Conservation (phyloP, 2,797 vertebrate species). For the Heterohyrax brucei region DNA sequence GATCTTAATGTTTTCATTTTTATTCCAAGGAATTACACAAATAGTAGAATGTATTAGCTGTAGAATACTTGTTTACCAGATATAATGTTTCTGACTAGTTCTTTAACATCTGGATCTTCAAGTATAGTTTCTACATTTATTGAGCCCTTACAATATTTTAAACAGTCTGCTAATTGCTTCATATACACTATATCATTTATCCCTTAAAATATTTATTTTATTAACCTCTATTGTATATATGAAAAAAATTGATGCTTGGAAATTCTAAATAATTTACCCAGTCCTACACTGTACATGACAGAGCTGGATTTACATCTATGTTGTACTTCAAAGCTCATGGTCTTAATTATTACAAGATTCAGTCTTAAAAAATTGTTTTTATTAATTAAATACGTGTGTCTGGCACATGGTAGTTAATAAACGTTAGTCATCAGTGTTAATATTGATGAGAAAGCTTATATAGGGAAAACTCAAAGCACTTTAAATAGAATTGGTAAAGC, state of each 20-base stretch:
- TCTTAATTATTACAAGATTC: neutral
- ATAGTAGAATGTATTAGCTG: neutral
- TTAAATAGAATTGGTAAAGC: neutral
- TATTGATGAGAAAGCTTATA: neutral
- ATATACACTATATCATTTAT: neutral
- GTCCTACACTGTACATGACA: neutral
- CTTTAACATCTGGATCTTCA: neutral
- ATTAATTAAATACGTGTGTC: neutral
- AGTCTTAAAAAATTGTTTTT: constrained; percentile 17
- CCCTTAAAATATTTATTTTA: neutral
- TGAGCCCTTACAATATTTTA: neutral
- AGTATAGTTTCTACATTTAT: neutral
- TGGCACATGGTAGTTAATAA: neutral
- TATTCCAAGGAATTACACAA: neutral
- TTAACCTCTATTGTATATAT: neutral
- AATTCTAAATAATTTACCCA: neutral
- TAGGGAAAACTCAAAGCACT: neutral
- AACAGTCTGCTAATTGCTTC: neutral
- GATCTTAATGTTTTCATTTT: neutral
- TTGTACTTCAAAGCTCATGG: neutral
- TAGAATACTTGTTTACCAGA: neutral
- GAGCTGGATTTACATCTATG: neutral
- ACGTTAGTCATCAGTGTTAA: neutral
- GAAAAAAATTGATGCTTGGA: neutral
- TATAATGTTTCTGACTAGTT: neutral